Base-by-base conservation (phyloP, 1,140 invertebrate genomes). In the Heliconius himera region DNA sequence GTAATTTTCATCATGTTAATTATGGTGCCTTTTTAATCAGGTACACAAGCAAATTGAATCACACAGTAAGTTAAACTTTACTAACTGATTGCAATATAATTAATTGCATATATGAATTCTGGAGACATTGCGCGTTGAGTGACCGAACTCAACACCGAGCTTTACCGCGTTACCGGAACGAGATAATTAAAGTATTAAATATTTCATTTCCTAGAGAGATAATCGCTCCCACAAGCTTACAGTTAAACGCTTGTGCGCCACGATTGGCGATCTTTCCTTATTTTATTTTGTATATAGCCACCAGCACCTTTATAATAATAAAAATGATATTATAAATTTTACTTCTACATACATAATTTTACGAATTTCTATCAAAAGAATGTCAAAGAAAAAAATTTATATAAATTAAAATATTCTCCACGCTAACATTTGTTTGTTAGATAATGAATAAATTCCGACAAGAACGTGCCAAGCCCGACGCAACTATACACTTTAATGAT, bases 401-500 rank as follows among this genome's bases (percentile, higher is more conserved):
- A 26, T 66, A 29, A 29, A 66, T 66, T 1, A 29, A 66, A 29
- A 66, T 66, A 29, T 66, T 29, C 26, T 6, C 22, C 4, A 56
- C n/a, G 33, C 18, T 36, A 36, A 36, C 33, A 36, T 36, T 56
- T 74, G 29, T 54, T 56, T 60, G 73, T 54, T 56, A 74, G 73
- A 74, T 33, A 77, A 77, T 71, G 22, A 66, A 77, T 79, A 46
- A 73, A 74, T 74, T 74, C 22, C 73, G 70, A 74, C 72, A 51
- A 60, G 74, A 79, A 74, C 16, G 56, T 74, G 41, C 56, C 22
- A 29, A 22, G 38, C 60, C 70, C 46, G 73, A 80, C 74, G 56
- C 70, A 60, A 82, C 78, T 83, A 83, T 79, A 82, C 76, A 56
- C 49, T 83, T 85, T 86, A 83, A 88, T 84, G 78, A 81, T 73